Base-by-base conservation (phyloP, 1,140 invertebrate genomes). In the Belonocnema kinseyi region DNA sequence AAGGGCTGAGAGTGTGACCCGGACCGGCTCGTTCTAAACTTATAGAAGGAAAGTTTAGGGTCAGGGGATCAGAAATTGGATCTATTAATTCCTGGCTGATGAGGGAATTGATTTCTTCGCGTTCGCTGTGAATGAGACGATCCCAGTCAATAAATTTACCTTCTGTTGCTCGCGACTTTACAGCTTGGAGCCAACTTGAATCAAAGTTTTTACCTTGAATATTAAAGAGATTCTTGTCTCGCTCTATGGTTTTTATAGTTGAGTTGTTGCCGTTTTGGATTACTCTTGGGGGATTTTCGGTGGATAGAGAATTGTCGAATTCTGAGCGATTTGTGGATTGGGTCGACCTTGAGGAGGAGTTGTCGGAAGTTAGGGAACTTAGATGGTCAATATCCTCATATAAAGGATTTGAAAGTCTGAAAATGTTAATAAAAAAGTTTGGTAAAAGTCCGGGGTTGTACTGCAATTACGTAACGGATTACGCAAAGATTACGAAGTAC, bases 301-400 rank as follows among this genome's bases (percentile, higher is more conserved):
- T 33, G 12, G 76, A 73, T 11, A 74, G 13, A 46, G 81, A 72
- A 72, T 79, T 82, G 17, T 83, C 82, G 51, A 77, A 46, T 6
- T 83, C 80, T 14, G 82, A 76, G 2, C 85, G 83, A 56, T 90
- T 87, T 2, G 88, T 88, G 2, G 88, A 90, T 84, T 88, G 85
- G 16, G 89, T 88, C 1, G 89, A 88, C 78, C 86, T 85, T 11
- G 85, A 86, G 26, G 83, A 88, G 4, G 86, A 89, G 33, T 86
- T 86, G 21, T 88, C 88, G 6, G 88, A 90, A 56, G 85, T 86
- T 46, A 85, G 51, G 10, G 85, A 88, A 53, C 85, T 86, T 14
- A 90, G 50, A 61, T 86, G 83, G 74, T 89, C 86, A 8, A 91
- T 88, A 61, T 90, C 87, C 6, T 91, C 88, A 11, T 90, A 89